Evolutionary conservation across 2,113 vertebrate species (phyloP), one percentile per base, ranked within the genome.

Genomic region (Dascyllus trimaculatus): DNA sequence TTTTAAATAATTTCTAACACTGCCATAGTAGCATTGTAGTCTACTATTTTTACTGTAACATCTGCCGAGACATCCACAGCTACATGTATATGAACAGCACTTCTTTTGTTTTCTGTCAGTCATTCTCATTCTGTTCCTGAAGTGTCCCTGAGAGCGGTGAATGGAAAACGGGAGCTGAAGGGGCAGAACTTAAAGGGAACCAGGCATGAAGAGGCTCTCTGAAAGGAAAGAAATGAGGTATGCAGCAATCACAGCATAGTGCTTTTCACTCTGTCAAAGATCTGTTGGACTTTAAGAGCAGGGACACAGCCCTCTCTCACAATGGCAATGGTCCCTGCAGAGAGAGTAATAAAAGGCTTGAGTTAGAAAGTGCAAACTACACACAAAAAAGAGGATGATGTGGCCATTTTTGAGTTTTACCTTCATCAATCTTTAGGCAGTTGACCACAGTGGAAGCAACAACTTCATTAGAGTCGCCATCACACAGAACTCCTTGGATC

Each of bases 361-460:
- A 63, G 45, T 79, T 56, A 35, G 9, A 67, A 25, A 43, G 3
- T 4, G 17, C 4, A 21, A 71, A 73, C 57, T 2, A 32, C 1
- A 38, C 5, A 40, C 2, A 53, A 22, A 22, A 67, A 25, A 35
- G 8, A 48, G 5, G 4, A 6, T 29, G 29, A 29, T 29, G 29
- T 29, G 29, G 6, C 5, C 29, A 29, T 29, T 29, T 29, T 29
- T 29, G 4, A 29, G 29, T 14, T 9, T n/a, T 71, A 97, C 96
- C 95, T 94, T 96, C 95, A 85, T 97, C 93, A 60, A 97, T 96
- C 38, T 88, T 93, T 0, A 95, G 92, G 87, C 97, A 97, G 92
- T 96, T 96, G 77, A 97, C 95, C 35, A 97, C 95, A 1, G 97
- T 97, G 25, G 97, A 97, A 0, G 93, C 95, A 82, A 96, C 94